Conservation (phyloP, 2,888 invertebrate species). For the Malthinus flaveolus region DNA sequence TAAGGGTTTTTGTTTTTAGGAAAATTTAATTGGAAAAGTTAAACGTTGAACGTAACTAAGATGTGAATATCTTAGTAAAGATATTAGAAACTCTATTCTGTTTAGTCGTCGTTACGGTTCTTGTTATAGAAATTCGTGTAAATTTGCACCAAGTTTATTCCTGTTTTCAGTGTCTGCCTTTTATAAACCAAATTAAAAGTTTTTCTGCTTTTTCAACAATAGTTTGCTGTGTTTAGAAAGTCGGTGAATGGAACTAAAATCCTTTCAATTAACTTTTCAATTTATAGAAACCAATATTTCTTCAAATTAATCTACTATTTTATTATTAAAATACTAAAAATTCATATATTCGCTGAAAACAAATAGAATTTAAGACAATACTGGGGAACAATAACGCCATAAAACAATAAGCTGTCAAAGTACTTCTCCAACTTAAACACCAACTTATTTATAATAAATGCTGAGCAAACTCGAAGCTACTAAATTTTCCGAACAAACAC, state of each 20-base stretch:
- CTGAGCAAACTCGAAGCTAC: constrained; percentile 28
- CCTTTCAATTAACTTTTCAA: too few species aligned
- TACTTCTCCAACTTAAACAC: constrained; percentile 35
- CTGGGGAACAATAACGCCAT: constrained; percentile 34
- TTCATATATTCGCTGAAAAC: not conserved
- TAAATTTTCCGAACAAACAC: constrained; percentile 25
- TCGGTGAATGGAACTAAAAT: too few species aligned
- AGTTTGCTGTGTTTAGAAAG: too few species aligned
- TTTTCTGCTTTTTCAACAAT: not conserved
- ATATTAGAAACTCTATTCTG: constrained; percentile 3
- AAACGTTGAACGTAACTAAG: constrained; percentile 6
- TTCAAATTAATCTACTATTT: too few species aligned
- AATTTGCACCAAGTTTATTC: not conserved
- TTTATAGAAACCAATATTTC: too few species aligned
- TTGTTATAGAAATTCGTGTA: constrained; percentile 1
- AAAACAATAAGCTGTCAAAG: constrained; percentile 39
- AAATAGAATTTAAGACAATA: constrained; percentile 26
- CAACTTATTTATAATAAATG: constrained; percentile 38
- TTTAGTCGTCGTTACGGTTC: not conserved
- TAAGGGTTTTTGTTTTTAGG: constrained; percentile 3
- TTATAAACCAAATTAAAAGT: constrained; percentile 1
- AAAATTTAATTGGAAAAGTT: constrained; percentile 6
- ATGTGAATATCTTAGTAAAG: constrained; percentile 7
- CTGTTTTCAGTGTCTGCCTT: not conserved
- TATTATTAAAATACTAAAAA: too few species aligned